These are phyloP conservation scores for Anarhynchus alexandrinus DNA, from an alignment of 2,113 vertebrate genomes.

Conservation along the genomic window DNA sequence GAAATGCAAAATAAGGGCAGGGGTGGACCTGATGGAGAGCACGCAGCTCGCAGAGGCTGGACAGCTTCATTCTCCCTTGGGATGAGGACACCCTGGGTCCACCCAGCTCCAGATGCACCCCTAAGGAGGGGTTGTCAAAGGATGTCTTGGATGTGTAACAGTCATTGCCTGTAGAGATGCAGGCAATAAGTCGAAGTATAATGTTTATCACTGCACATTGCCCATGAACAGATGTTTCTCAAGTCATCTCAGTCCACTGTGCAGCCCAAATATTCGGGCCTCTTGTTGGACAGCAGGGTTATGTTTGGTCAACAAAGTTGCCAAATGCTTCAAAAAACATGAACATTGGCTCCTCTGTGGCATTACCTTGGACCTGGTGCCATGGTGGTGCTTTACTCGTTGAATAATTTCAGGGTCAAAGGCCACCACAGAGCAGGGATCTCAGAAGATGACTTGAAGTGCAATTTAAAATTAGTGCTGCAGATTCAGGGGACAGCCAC, in stretches of 20 bases:
- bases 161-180: background rate
- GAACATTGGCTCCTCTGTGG: background rate
- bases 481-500: background rate
- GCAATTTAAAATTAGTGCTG: background rate
- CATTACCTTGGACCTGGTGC: background rate
- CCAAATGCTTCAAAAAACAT: background rate
- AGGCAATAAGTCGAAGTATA: background rate
- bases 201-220: background rate
- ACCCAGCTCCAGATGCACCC: background rate
- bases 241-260: background rate
- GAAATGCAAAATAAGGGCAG: background rate
- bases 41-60: background rate
- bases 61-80: background rate
- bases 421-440: background rate
- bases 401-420: background rate
- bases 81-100: accelerated
- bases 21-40: background rate
- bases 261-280: background rate
- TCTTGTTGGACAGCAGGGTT: background rate
- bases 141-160: background rate
- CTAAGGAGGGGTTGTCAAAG: background rate
- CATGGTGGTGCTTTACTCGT: background rate
- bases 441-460: background rate
- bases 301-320: background rate
- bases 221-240: background rate